A percentile compares a stretch with the other conserved stretches of the same genome.
phyloP scores from a whole-genome alignment of 2,888 invertebrate species.

The Trypoxylon attenuatum region DNA sequence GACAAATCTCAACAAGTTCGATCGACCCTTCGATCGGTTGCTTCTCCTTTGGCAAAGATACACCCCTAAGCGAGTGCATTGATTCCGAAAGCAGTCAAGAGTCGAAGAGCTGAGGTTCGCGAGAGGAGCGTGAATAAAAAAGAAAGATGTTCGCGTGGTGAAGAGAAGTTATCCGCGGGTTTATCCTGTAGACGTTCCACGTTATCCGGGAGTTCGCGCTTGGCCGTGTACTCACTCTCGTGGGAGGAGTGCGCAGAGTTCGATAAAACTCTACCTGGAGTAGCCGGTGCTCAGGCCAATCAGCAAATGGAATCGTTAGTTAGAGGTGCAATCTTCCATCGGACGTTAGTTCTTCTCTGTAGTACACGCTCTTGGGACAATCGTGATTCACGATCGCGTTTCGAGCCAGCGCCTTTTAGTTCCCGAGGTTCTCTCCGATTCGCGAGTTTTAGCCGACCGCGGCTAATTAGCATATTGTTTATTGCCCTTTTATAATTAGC shows the following conservation, averaged over 20 bases:
- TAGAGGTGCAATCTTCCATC: slow-evolving; percentile 49
- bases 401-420: background rate
- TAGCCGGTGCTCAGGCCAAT: slow-evolving; percentile 39
- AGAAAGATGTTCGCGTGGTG: background rate
- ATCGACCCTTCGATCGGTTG: background rate
- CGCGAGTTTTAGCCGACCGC: slow-evolving; percentile 33
- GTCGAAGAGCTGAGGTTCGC: background rate
- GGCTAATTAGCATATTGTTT: slow-evolving; percentile 46
- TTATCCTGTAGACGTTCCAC: slow-evolving; percentile 18
- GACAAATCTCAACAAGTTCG: background rate
- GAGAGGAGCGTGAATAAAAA: slow-evolving; percentile 10
- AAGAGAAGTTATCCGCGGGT: background rate
- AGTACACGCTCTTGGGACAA: slow-evolving; percentile 45
- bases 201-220: slow-evolving; percentile 33
- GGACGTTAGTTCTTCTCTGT: slow-evolving; percentile 51
- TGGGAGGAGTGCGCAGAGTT: slow-evolving; percentile 36
- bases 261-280: slow-evolving; percentile 36
- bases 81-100: background rate
- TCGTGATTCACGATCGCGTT: slow-evolving; percentile 47
- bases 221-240: slow-evolving; percentile 24
- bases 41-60: background rate
- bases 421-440: slow-evolving; percentile 26
- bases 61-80: background rate
- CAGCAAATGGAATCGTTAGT: slow-evolving; percentile 59
- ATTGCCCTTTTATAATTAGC: slow-evolving; percentile 24